These are phyloP conservation scores for Maconellicoccus hirsutus DNA, from an alignment of 1,140 invertebrate species.

Conservation along the genomic window DNA sequence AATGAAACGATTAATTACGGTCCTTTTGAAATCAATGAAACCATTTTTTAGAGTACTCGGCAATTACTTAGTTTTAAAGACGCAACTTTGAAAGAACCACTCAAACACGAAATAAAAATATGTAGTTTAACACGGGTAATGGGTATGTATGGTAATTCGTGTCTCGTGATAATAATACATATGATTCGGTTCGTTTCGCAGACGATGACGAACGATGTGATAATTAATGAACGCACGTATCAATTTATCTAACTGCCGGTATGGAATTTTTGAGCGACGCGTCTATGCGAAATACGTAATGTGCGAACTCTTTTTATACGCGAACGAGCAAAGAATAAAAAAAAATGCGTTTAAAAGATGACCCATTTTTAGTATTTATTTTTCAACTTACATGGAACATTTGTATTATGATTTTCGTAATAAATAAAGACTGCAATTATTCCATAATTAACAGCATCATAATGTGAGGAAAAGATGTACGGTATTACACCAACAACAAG, in stretches of 20 bases:
- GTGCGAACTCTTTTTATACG: too few relatives aligned
- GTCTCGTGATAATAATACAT: too few relatives aligned
- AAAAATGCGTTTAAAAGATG: not conserved
- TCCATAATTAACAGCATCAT: constrained; percentile 9
- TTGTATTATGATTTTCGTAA: not conserved
- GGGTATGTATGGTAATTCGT: too few relatives aligned
- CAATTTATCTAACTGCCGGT: not conserved
- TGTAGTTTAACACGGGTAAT: too few relatives aligned
- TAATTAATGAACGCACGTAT: not conserved
- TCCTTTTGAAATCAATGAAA: too few relatives aligned
- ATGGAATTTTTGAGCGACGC: not conserved
- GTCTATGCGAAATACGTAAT: too few relatives aligned
- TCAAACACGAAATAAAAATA: too few relatives aligned
- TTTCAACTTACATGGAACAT: not conserved
- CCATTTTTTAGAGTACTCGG: too few relatives aligned
- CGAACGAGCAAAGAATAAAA: not conserved
- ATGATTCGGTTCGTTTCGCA: not conserved
- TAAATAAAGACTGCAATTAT: constrained; percentile 5
- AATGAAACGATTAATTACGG: too few relatives aligned
- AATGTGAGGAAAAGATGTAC: not conserved
- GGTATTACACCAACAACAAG: not conserved
- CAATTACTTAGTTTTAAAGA: too few relatives aligned
- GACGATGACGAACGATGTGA: not conserved
- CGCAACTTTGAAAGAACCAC: too few relatives aligned
- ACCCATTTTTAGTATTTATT: not conserved